These are phyloP conservation scores for Trochalopteron elliotii DNA, from an alignment of 2,113 vertebrate species.

Conservation along the genomic window DNA sequence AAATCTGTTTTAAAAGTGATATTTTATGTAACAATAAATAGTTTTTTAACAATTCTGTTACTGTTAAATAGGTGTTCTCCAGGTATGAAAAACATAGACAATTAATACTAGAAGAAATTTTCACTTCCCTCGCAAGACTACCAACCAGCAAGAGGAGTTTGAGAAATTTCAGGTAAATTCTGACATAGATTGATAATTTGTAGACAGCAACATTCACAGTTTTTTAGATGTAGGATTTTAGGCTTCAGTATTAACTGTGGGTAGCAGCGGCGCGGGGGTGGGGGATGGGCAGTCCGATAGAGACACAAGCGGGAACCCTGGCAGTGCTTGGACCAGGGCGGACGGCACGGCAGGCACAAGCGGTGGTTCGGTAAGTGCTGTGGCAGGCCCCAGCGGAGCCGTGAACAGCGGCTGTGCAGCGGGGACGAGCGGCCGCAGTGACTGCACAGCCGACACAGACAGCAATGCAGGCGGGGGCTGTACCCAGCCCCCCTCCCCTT, in stretches of 20 bases:
- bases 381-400: no score
- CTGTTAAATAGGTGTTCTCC: background rate
- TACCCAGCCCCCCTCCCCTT: no score
- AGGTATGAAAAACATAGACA: conserved; percentile 1
- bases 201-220: background rate
- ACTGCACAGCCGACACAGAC: no score
- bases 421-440: no score
- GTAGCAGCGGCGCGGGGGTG: no score
- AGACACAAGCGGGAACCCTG: no score
- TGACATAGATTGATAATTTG: background rate
- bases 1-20: background rate
- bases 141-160: conserved; percentile 1
- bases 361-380: no score
- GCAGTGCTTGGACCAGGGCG: no score
- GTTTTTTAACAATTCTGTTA: background rate
- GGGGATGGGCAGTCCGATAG: no score
- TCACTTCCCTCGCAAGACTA: background rate
- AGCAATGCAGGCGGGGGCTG: no score
- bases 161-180: conserved; percentile 1
- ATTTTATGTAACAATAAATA: background rate
- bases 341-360: no score
- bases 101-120: conserved; percentile 7
- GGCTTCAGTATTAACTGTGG: background rate
- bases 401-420: no score
- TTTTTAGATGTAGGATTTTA: background rate